Evolutionary conservation across 2,888 invertebrate species (phyloP).

Genomic region (Sipunculus nudus): DNA sequence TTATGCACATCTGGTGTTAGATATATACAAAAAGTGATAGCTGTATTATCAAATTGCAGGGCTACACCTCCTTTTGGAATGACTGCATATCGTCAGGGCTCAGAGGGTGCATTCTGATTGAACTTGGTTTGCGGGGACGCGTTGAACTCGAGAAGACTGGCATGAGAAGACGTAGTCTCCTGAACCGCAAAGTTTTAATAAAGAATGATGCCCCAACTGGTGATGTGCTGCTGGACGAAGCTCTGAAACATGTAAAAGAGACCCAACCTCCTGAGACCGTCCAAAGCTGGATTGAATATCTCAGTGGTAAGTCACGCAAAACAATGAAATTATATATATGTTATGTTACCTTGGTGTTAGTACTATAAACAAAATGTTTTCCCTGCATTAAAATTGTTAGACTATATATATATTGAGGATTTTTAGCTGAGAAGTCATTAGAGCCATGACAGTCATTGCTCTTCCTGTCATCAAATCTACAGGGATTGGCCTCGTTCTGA

Average conservation of each 20-base stretch:
- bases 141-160: constrained; percentile 96
- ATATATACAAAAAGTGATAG: no score
- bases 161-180: constrained; percentile 86
- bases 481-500: no score
- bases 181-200: constrained; percentile 80
- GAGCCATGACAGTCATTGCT: no score
- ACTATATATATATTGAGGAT: no score
- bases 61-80: constrained; percentile 93
- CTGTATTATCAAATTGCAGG: constrained; percentile 50
- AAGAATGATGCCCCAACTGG: constrained; percentile 93
- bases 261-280: constrained; percentile 97
- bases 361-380: no score
- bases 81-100: constrained; percentile 99
- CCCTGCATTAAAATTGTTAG: no score
- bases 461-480: no score
- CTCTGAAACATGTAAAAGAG: constrained; percentile 96
- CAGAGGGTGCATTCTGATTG: constrained; percentile 97
- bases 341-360: background rate
- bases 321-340: background rate
- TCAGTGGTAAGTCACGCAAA: constrained; percentile 92
- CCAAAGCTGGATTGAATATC: constrained; percentile 99
- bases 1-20: no score
- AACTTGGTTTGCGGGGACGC: constrained; percentile 92
- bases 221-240: constrained; percentile 89
- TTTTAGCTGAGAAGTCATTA: no score